Evolutionary conservation across 2,113 vertebrate species (phyloP), one percentile per base, ranked within the genome.

Genomic region (Eretmochelys imbricata): DNA sequence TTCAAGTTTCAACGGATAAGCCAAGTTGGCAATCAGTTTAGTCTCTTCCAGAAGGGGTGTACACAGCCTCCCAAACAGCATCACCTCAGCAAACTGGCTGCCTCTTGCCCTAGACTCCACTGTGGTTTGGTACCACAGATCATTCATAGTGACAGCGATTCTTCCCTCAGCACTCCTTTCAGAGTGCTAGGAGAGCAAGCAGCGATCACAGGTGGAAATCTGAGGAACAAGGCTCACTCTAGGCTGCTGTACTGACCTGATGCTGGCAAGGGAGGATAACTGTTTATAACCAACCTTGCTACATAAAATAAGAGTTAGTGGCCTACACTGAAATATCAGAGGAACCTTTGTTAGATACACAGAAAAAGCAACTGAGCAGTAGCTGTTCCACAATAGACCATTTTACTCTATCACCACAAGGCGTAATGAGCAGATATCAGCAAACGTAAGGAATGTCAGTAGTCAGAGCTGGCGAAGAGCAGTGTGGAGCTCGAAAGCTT

Each of bases 251-350:
- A 62, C 24, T 89, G 83, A 46, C 88, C 59, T 20, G 81, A 62
- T 0, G 1, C 87, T 95, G 91, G 91, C 89, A 90, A 9, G 0
- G 55, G 84, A 90, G 12, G 87, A 89, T 85, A 19, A 82, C 29
- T 69, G 14, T n/a, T 84, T 49, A 80, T 31, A 62, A 62, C 84
- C 89, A 93, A 85, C 25, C 46, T 0, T 65, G 93, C 85, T 92
- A 3, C 80, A 96, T 92, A 95, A 97, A 97, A 96, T 85, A 97
- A 91, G 87, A 89, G 31, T 16, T 13, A 53, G 75, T 75, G 82
- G 89, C 65, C 95, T 81, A 75, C 3, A 84, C 89, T 65, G 86
- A 85, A 88, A 46, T 75, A 83, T 65, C 96, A 91, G 90, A 86
- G 84, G 50, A 87, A 79, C 51, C 76, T 7, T 57, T 81, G 93